phyloP scores from a whole-genome alignment of 2,113 vertebrate genomes.

The Saccopteryx bilineata region DNA sequence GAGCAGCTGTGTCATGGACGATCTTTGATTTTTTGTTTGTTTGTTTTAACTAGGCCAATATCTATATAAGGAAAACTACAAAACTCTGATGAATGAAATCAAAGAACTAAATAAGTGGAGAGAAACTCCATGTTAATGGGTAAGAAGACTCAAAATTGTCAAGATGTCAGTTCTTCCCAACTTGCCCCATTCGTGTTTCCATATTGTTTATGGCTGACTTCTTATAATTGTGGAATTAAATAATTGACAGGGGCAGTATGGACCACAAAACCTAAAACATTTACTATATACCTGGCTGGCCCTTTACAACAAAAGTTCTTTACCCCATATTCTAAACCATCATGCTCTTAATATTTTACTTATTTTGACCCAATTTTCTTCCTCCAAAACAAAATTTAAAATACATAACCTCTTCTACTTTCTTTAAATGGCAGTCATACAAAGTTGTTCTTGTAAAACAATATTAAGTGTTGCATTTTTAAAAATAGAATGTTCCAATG shows the following conservation, averaged over 20 bases:
- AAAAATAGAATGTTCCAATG: background rate
- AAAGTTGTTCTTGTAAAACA: slow-evolving; percentile 51
- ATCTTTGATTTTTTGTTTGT: background rate
- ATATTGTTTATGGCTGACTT: background rate
- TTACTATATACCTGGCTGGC: background rate
- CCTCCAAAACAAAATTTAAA: slow-evolving; percentile 60
- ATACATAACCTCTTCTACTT: slow-evolving; percentile 19
- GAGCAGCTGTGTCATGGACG: background rate
- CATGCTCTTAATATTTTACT: background rate
- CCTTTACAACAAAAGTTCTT: background rate
- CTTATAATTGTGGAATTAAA: background rate
- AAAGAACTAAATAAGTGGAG: slow-evolving; percentile 8
- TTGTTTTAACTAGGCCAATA: slow-evolving; percentile 17
- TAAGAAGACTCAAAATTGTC: background rate
- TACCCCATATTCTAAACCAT: background rate
- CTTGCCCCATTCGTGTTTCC: background rate
- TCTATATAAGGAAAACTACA: background rate
- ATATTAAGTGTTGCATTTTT: background rate
- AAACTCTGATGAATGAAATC: background rate
- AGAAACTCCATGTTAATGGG: background rate
- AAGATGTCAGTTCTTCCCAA: slow-evolving; percentile 10
- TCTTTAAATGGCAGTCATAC: slow-evolving; percentile 32
- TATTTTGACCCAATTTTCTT: background rate
- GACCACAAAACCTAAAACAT: background rate
- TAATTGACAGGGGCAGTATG: background rate